Percentiles rank a stretch among this genome's conserved stretches.
These are phyloP conservation scores for Caenorhabditis sp. DNA, from an alignment of 2,888 invertebrate species.

Conservation along the genomic window DNA sequence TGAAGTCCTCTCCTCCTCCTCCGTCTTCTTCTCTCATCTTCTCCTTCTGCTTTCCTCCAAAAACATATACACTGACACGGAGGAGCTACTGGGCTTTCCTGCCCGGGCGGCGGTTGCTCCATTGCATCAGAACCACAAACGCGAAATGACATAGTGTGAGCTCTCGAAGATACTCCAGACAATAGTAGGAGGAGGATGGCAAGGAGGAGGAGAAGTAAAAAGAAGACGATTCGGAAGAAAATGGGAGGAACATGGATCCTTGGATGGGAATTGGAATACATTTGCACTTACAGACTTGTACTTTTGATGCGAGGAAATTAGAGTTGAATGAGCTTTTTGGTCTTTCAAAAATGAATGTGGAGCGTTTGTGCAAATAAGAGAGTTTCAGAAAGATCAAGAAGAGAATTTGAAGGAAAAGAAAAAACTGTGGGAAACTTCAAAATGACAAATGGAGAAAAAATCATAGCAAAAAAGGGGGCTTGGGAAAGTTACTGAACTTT, in stretches of 20 bases:
- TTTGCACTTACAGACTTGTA: constrained; percentile 20
- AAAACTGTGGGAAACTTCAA: neutral
- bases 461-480: neutral
- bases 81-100: constrained; percentile 23
- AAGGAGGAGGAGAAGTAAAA: constrained; percentile 27
- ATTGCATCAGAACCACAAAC: constrained; percentile 7
- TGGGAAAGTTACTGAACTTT: neutral
- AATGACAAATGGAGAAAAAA: neutral
- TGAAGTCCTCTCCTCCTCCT: constrained; percentile 7
- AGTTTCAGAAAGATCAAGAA: constrained; percentile 11
- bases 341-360: neutral
- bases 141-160: constrained; percentile 33
- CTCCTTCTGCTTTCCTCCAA: neutral
- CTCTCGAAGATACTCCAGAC: constrained; percentile 32
- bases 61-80: constrained; percentile 24
- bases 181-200: constrained; percentile 25
- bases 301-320: constrained; percentile 15
- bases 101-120: constrained; percentile 9
- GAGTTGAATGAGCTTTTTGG: constrained; percentile 15
- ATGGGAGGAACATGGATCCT: constrained; percentile 14
- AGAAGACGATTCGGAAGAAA: constrained; percentile 21
- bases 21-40: neutral
- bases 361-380: neutral
- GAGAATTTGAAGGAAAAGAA: neutral
- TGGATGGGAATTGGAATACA: constrained; percentile 9